Evolutionary conservation across 2,797 vertebrate genomes (phyloP).

Genomic region (Dromococcyx pavoninus): DNA sequence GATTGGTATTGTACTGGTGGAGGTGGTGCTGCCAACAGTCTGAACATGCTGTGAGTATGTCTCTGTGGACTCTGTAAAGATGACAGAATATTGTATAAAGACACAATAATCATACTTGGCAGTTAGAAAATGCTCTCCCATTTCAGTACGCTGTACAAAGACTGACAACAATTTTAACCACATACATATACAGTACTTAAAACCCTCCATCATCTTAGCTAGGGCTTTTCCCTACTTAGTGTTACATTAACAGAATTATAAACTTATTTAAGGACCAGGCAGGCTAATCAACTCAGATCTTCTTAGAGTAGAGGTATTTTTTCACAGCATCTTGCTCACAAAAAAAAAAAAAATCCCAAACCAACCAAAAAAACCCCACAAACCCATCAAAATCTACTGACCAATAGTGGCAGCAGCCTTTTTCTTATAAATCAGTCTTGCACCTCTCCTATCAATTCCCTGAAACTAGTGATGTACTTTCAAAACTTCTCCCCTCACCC

Average conservation of each 20-base stretch:
- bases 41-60: constrained; percentile 83
- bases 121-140: not conserved
- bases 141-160: not conserved
- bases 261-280: not conserved
- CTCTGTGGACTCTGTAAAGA: constrained; percentile 85
- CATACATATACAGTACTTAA: not conserved
- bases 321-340: not conserved
- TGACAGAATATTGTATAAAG: constrained; percentile 1
- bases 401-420: not conserved
- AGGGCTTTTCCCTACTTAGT: not conserved
- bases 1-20: constrained; percentile 86
- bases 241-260: not conserved
- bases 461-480: not conserved
- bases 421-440: not conserved
- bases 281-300: not conserved
- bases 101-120: not conserved
- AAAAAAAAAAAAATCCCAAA: not conserved
- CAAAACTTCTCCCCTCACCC: not conserved
- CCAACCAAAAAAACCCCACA: not conserved
- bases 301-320: not conserved
- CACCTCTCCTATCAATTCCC: not conserved
- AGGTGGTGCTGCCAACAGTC: constrained; percentile 79
- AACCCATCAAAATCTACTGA: not conserved
- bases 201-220: not conserved
- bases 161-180: not conserved